phyloP scores from a whole-genome alignment of 2,888 invertebrate genomes.

The Thelaira solivaga region DNA sequence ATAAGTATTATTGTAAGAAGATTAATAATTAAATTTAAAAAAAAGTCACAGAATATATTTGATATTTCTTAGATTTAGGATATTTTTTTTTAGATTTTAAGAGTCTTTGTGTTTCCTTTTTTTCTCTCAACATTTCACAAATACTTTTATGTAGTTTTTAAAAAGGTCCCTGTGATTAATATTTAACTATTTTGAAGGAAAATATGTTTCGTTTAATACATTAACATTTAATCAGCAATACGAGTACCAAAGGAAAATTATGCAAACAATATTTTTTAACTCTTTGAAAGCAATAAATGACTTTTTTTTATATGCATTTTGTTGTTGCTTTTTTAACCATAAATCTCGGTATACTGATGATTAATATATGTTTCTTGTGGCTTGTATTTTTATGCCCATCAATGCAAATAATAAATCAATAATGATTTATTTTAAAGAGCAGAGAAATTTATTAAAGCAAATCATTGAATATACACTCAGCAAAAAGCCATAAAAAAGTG shows the following conservation, averaged over 20 bases:
- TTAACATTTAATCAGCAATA: no score
- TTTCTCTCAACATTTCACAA: no score
- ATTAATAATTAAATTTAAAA: constrained; percentile 27
- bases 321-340: not conserved
- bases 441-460: constrained; percentile 37
- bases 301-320: not conserved
- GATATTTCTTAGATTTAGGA: constrained; percentile 42
- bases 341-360: constrained; percentile 33
- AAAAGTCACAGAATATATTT: constrained; percentile 55
- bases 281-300: not conserved
- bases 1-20: not conserved
- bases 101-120: not conserved
- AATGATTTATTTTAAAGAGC: constrained; percentile 54
- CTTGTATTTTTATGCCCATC: not conserved
- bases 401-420: constrained; percentile 53
- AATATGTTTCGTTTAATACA: no score
- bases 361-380: constrained; percentile 30
- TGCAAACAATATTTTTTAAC: not conserved
- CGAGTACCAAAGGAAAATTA: no score
- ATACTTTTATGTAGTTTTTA: no score
- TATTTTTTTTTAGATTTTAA: not conserved
- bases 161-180: no score
- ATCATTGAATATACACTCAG: not conserved
- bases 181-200: no score
- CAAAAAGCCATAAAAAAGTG: no score